Evolutionary conservation across 2,797 vertebrate species (phyloP).

Genomic region (Masticophis lateralis): DNA sequence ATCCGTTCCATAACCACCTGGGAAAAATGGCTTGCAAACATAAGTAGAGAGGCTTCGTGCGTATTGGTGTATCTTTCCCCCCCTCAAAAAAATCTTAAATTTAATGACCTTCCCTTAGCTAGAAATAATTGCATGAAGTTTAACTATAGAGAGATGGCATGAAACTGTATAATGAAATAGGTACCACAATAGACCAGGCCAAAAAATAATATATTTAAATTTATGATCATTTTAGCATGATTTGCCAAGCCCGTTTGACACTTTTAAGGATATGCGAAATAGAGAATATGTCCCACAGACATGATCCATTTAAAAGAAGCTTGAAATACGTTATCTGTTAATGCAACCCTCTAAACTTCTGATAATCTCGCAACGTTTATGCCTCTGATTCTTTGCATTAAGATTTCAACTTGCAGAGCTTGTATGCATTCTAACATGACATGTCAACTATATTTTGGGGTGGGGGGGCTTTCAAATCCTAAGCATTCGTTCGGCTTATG

Average conservation of each 20-base stretch:
- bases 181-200: constrained; percentile 35
- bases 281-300: neutral
- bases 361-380: constrained; percentile 48
- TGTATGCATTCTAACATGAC: constrained; percentile 54
- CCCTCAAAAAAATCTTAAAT: neutral
- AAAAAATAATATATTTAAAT: constrained; percentile 20
- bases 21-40: rapidly evolving
- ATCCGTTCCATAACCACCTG: constrained; percentile 5
- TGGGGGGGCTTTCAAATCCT: constrained; percentile 46
- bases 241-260: neutral
- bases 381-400: constrained; percentile 58
- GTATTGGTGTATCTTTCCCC: neutral
- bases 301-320: neutral
- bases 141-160: constrained; percentile 51
- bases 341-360: constrained; percentile 52
- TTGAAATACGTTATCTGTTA: constrained; percentile 35
- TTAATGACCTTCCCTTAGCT: constrained; percentile 16
- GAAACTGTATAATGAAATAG: constrained; percentile 34
- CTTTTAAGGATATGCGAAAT: neutral
- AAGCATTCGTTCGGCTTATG: constrained; percentile 61
- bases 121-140: constrained; percentile 30
- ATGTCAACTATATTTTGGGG: constrained; percentile 56
- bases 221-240: constrained; percentile 17
- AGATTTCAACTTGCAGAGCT: constrained; percentile 62
- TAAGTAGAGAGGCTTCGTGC: neutral